Conservation (phyloP, 2,797 vertebrate genomes). For the Alosa sapidissima region DNA sequence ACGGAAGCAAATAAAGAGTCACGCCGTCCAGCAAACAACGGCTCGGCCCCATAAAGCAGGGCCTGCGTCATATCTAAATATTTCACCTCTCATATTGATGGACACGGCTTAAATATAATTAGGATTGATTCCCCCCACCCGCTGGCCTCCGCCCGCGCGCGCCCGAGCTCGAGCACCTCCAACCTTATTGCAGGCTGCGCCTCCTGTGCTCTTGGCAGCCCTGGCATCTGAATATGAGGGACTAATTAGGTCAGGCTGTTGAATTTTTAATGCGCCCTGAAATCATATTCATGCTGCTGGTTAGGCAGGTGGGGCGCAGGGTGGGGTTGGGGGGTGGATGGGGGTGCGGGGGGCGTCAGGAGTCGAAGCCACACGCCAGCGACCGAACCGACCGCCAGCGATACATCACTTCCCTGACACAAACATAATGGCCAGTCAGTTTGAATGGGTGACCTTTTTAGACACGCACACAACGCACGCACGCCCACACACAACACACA, state of each 20-base stretch:
- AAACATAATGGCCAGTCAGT: constrained; percentile 79
- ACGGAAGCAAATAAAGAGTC: neutral
- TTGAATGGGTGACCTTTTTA: constrained; percentile 82
- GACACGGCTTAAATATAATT: constrained; percentile 79
- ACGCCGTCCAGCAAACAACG: constrained; percentile 21
- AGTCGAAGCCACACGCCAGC: constrained; percentile 35
- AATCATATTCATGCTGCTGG: constrained; percentile 82
- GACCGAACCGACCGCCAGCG: constrained; percentile 63
- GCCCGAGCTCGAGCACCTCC: neutral
- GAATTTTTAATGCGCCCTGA: constrained; percentile 85
- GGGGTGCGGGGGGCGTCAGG: neutral
- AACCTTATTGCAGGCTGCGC: constrained; percentile 40
- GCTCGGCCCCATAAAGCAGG: constrained; percentile 54
- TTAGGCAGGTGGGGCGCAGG: constrained; percentile 77
- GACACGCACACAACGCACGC: constrained; percentile 49
- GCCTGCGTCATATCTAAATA: constrained; percentile 59
- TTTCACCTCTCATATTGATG: constrained; percentile 73
- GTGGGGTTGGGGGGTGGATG: neutral
- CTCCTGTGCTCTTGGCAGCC: constrained; percentile 66
- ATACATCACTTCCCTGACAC: constrained; percentile 80
- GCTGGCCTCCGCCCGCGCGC: constrained; percentile 37
- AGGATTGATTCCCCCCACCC: constrained; percentile 76
- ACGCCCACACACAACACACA: constrained; percentile 4
- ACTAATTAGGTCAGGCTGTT: constrained; percentile 84
- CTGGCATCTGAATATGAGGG: constrained; percentile 79